Evolutionary conservation across 2,113 vertebrate species (phyloP).

Genomic region (Lethenteron reissneri): DNA sequence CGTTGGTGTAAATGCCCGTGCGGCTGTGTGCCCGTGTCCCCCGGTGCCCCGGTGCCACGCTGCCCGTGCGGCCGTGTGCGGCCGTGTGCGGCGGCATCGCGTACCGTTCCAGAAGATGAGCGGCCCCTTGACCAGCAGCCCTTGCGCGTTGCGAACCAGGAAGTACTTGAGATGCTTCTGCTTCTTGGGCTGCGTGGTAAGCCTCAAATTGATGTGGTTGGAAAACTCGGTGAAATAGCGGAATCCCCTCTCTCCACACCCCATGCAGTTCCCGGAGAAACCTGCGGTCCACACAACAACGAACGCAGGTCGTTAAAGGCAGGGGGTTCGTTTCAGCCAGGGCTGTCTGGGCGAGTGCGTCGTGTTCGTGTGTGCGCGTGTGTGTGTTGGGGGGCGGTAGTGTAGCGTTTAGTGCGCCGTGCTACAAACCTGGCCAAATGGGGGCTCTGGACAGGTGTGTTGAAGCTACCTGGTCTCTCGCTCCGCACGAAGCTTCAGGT

Average conservation of each 20-base stretch:
- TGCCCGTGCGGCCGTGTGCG: background rate
- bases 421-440: no score
- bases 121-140: conserved; percentile 73
- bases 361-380: no score
- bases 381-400: no score
- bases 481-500: no score
- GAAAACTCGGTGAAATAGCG: conserved; percentile 98
- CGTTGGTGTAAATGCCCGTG: background rate
- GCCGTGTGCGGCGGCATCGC: background rate
- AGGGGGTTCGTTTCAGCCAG: no score
- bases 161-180: conserved; percentile 99
- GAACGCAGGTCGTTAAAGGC: no score
- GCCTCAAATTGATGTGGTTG: conserved; percentile 95
- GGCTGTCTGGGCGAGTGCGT: no score
- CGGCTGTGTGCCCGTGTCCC: background rate
- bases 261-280: conserved; percentile 92
- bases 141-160: conserved; percentile 81
- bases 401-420: no score
- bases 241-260: conserved; percentile 94
- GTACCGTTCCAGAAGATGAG: conserved; percentile 98
- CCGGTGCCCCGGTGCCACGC: no score
- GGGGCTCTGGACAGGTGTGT: no score
- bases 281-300: conserved; percentile 26
- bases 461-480: no score
- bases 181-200: conserved; percentile 98